Base-by-base conservation (phyloP, 2,888 invertebrate species). In the Ennomos quercinarius region DNA sequence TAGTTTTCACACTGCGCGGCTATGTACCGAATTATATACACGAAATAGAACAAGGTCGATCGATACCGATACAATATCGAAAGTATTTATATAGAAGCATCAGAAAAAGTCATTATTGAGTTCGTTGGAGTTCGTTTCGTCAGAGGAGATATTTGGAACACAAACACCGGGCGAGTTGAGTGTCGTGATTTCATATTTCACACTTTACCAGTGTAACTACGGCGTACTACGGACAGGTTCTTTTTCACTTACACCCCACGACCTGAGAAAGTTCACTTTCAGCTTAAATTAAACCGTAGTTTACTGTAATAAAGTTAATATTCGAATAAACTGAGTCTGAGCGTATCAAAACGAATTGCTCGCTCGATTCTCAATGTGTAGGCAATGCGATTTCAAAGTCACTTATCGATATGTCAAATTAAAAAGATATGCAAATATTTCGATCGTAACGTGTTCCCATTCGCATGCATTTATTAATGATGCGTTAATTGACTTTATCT, bases 181-280 rank as follows among this genome's bases (percentile, higher is more conserved):
- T 87, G 81, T 92, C 92, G 92, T 92, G 92, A 92, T 92, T 92
- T 90, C 90, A 91, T 92, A 91, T 91, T 92, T 92, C 91, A 91
- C 92, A 92, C 92, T 90, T 87, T 78, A 81, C 77, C 84, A 42
- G 88, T 86, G 87, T 83, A 56, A 56, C 59, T 50, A 59, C 43
- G 83, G 86, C 84, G 84, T 49, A 84, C 81, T 79, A 77, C 77
- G 76, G 81, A 88, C 89, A 84, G 87, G 90, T 89, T 87, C 81
- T 79, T 83, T 85, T 83, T 82, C 78, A 77, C 80, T 83, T 80
- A 76, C 76, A 49, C 50, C 37, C 57, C 45, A 13, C 41, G 66
- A 64, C 63, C 62, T 37, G 62, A 61, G 63, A 56, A 53, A 5
- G 10, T 11, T 59, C 64, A 60, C 56, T 66, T 55, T 62, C 42